These are phyloP conservation scores for Netelia virgata DNA, from an alignment of 2,888 invertebrate genomes.

Conservation along the genomic window DNA sequence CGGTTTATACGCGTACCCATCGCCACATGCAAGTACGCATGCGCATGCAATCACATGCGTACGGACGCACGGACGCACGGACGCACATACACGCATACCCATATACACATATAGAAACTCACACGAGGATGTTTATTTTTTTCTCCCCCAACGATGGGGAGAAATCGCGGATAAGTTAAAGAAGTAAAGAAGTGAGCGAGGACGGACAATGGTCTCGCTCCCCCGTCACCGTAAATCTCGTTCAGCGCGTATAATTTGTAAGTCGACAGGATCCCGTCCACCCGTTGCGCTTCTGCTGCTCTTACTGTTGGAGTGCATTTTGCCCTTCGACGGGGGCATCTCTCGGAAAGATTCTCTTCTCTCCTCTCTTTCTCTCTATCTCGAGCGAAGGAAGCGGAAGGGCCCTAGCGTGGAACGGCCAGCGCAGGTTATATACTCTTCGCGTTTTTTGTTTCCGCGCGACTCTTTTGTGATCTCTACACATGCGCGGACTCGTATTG, in stretches of 20 bases:
- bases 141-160: conserved; percentile 42
- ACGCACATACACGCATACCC: neutral
- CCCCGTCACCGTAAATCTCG: conserved; percentile 85
- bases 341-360: conserved; percentile 62
- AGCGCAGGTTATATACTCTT: conserved; percentile 36
- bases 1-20: conserved; percentile 4
- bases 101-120: neutral
- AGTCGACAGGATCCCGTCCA: conserved; percentile 80
- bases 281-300: conserved; percentile 59
- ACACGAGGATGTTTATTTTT: neutral
- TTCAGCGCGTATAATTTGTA: conserved; percentile 85
- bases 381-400: conserved; percentile 11
- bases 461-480: conserved; percentile 22
- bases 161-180: conserved; percentile 71
- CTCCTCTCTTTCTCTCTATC: conserved; percentile 40
- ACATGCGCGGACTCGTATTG: neutral
- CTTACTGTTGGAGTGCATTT: conserved; percentile 71
- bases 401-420: neutral
- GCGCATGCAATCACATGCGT: neutral
- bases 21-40: neutral
- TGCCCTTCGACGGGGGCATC: conserved; percentile 69
- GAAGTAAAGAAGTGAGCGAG: conserved; percentile 80
- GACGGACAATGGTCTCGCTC: conserved; percentile 84
- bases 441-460: conserved; percentile 38
- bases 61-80: too few species aligned